Percentiles rank a stretch among this genome's conserved stretches.
Conservation (phyloP, 2,797 vertebrate species). For the Oreochromis mossambicus region DNA sequence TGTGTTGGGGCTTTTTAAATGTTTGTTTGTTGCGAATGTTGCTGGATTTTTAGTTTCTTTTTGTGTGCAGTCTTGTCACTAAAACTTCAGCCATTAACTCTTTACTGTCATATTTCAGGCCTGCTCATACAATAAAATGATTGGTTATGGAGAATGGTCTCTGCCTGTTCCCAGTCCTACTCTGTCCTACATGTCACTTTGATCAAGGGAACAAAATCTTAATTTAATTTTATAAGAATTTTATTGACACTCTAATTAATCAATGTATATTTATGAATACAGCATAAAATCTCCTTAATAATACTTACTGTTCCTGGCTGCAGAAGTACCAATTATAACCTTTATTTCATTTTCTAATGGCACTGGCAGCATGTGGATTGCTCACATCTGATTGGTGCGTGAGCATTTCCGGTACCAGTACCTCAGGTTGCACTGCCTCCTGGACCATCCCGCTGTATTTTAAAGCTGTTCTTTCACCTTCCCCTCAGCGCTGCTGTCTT, state of each 20-base stretch:
- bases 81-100: neutral
- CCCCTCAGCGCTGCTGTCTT: neutral
- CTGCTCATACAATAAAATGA: fast-evolving
- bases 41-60: neutral
- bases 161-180: neutral
- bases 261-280: fast-evolving
- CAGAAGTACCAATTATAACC: neutral
- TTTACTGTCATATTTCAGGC: neutral
- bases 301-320: fast-evolving
- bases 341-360: neutral
- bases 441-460: neutral
- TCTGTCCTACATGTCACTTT: neutral
- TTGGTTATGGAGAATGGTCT: neutral
- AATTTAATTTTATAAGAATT: neutral
- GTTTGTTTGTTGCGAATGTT: neutral
- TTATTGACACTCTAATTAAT: neutral
- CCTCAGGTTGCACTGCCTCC: fast-evolving
- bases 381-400: neutral
- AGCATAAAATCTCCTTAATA: neutral
- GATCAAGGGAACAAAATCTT: neutral
- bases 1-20: neutral
- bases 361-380: neutral
- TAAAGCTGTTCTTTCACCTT: neutral
- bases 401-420: neutral
- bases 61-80: neutral